phyloP scores from a whole-genome alignment of 2,888 invertebrate genomes.

The Geotrupes spiniger region DNA sequence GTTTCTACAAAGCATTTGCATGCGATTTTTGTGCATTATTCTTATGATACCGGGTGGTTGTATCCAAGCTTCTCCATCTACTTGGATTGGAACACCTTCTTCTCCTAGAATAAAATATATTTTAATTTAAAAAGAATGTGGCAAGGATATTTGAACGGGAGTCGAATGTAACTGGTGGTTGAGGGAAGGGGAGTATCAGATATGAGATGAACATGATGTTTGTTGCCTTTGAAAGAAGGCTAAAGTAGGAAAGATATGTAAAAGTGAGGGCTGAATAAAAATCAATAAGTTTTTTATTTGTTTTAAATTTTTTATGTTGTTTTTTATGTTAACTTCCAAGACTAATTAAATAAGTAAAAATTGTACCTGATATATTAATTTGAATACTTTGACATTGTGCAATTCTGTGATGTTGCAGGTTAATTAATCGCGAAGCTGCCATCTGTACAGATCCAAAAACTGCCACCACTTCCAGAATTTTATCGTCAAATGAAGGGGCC shows the following conservation, averaged over 20 bases:
- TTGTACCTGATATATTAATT: conserved; percentile 83
- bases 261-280: no score
- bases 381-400: conserved; percentile 96
- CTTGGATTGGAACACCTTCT: conserved; percentile 91
- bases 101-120: conserved; percentile 54
- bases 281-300: no score
- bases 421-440: conserved; percentile 92
- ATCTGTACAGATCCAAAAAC: conserved; percentile 97
- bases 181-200: no score
- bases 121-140: no score
- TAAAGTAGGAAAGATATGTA: no score
- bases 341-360: no score
- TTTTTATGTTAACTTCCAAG: no score
- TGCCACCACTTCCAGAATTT: conserved; percentile 94
- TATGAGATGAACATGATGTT: no score
- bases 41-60: conserved; percentile 95
- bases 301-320: no score
- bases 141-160: no score
- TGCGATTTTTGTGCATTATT: conserved; percentile 94
- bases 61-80: conserved; percentile 97
- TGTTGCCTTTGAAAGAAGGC: no score
- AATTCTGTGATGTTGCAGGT: conserved; percentile 94
- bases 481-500: conserved; percentile 93
- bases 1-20: conserved; percentile 93
- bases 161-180: no score